Evolutionary conservation across 2,888 invertebrate species (phyloP).

Genomic region (Himalopsyche anomala): DNA sequence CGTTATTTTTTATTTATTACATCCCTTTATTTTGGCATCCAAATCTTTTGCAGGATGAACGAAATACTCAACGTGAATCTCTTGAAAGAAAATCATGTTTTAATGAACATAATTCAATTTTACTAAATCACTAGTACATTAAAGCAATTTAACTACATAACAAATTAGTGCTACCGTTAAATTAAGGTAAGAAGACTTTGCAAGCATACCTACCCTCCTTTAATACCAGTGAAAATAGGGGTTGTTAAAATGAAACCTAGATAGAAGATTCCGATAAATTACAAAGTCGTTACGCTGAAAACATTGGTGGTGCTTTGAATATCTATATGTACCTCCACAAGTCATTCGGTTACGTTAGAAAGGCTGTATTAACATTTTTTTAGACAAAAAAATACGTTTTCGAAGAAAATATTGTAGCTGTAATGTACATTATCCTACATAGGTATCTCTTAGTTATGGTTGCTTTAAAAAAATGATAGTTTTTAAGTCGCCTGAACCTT

Average conservation of each 20-base stretch:
- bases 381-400: too few relatives aligned
- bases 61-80: neutral
- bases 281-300: slow-evolving; percentile 57
- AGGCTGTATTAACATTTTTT: neutral
- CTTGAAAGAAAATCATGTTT: neutral
- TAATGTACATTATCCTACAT: too few relatives aligned
- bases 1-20: too few relatives aligned
- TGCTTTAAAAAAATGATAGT: too few relatives aligned
- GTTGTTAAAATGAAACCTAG: slow-evolving; percentile 52
- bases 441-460: too few relatives aligned
- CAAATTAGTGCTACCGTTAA: slow-evolving; percentile 47
- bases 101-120: slow-evolving; percentile 29
- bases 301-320: slow-evolving; percentile 39
- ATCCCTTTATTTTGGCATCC: too few relatives aligned
- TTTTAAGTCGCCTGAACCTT: too few relatives aligned
- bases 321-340: slow-evolving; percentile 22
- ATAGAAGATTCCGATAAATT: slow-evolving; percentile 57
- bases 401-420: too few relatives aligned
- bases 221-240: slow-evolving; percentile 45
- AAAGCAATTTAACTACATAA: slow-evolving; percentile 44
- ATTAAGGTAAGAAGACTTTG: slow-evolving; percentile 45
- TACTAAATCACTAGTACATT: slow-evolving; percentile 34
- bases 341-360: slow-evolving; percentile 1
- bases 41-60: too few relatives aligned
- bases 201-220: slow-evolving; percentile 20